Conservation (phyloP, 2,797 vertebrate species). For the Hybognathus amarus region DNA sequence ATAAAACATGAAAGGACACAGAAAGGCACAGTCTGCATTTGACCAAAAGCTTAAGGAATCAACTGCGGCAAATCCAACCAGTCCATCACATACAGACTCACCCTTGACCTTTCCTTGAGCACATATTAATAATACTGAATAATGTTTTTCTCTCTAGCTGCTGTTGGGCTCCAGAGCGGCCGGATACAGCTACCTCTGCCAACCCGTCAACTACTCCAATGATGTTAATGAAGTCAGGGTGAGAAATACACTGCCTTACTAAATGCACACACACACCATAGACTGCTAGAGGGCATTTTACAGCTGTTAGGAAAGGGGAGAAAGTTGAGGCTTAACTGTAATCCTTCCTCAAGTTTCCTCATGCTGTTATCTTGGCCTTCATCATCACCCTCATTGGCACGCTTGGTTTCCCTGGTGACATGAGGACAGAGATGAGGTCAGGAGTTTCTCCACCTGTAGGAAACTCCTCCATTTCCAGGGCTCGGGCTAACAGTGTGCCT, state of each 20-base stretch:
- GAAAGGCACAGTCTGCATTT: neutral
- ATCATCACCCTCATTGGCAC: slow-evolving; percentile 4
- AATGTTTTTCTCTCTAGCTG: slow-evolving; percentile 76
- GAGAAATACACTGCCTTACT: slow-evolving; percentile 68
- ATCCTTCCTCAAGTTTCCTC: slow-evolving; percentile 42
- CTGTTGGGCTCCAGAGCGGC: slow-evolving; percentile 90
- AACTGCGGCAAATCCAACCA: neutral
- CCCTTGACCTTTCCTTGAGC: neutral
- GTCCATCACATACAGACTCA: neutral
- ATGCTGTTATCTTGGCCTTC: slow-evolving; percentile 35
- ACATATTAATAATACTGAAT: neutral
- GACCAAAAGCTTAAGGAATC: neutral
- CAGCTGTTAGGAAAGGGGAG: neutral
- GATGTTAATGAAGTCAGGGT: slow-evolving; percentile 98
- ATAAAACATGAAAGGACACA: neutral
- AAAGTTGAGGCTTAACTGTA: slow-evolving; percentile 24
- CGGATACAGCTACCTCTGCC: slow-evolving; percentile 97
- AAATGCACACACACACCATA: neutral
- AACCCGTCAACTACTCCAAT: slow-evolving; percentile 93
- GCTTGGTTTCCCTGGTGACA: slow-evolving; percentile 12
- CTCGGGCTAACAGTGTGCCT: neutral
- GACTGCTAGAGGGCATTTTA: neutral
- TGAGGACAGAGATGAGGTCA: slow-evolving; percentile 35
- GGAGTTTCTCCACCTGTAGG: slow-evolving; percentile 21
- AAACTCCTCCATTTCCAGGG: neutral